Evolutionary conservation across 2,113 vertebrate species (phyloP).

Genomic region (Lophochroa leadbeateri): DNA sequence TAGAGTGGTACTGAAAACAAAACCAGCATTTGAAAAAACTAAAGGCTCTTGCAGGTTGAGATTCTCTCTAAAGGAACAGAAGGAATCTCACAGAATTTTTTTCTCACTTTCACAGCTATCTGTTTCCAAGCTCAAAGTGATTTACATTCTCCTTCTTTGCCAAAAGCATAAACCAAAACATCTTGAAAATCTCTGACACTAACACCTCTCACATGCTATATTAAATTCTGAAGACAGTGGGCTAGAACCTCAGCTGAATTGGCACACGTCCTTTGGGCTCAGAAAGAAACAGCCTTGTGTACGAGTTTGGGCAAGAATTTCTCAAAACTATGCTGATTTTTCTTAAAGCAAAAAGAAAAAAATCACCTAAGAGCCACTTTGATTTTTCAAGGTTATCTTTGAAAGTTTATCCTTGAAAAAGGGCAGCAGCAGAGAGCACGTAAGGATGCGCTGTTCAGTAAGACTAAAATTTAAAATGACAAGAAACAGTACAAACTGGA

Average conservation of each 20-base stretch:
- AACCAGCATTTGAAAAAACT: constrained; percentile 34
- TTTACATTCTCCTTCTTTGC: constrained; percentile 73
- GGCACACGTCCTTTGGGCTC: background rate
- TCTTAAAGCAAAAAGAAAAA: background rate
- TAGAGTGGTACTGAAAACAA: constrained; percentile 6
- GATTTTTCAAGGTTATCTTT: background rate
- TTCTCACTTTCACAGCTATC: constrained; percentile 70
- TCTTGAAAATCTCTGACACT: constrained; percentile 76
- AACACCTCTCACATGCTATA: constrained; percentile 72
- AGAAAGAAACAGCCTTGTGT: constrained; percentile 14
- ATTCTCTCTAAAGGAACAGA: constrained; percentile 45
- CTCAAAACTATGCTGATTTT: background rate
- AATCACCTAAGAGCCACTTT: background rate
- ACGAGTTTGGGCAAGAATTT: background rate
- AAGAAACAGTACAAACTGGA: background rate
- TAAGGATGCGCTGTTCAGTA: background rate
- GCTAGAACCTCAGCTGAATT: constrained; percentile 32
- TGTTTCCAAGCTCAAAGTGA: constrained; percentile 72
- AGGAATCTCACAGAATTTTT: background rate
- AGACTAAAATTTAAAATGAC: background rate
- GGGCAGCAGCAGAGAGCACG: background rate
- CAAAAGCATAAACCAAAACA: constrained; percentile 79
- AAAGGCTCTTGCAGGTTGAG: constrained; percentile 56
- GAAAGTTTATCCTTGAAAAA: background rate
- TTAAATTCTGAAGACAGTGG: constrained; percentile 71